Conservation (phyloP, 1,140 invertebrate species). For the Branchinecta lynchi region DNA sequence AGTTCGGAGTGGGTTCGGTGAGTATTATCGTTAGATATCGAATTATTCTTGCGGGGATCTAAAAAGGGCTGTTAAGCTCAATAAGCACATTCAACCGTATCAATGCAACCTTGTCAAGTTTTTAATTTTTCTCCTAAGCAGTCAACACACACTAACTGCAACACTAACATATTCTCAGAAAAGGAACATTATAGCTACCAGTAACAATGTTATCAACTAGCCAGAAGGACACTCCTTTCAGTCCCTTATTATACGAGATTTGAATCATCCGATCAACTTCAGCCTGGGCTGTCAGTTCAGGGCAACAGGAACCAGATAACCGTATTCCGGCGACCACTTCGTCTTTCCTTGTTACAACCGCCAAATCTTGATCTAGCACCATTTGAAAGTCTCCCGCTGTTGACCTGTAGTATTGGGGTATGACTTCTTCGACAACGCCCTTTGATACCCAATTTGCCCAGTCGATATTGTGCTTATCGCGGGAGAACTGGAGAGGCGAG, state of each 20-base stretch:
- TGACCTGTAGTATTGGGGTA: conserved; percentile 17
- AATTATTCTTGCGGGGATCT: too few species aligned
- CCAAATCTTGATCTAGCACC: conserved; percentile 15
- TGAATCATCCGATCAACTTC: conserved; percentile 19
- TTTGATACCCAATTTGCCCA: conserved; percentile 18
- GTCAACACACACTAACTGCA: too few species aligned
- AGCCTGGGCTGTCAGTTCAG: conserved; percentile 14
- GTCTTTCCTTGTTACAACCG: conserved; percentile 13
- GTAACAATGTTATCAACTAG: conserved; percentile 16
- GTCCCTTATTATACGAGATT: conserved; percentile 16
- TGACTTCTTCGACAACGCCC: conserved; percentile 16
- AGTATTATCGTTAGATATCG: too few species aligned
- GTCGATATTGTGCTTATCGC: conserved; percentile 16
- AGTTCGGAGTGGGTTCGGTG: too few species aligned
- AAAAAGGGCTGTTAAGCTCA: too few species aligned
- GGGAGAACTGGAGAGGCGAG: conserved; percentile 15
- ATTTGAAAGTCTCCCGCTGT: conserved; percentile 15
- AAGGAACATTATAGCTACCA: conserved; percentile 10
- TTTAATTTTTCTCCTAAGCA: too few species aligned
- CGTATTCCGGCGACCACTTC: conserved; percentile 16
- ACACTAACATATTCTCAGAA: conserved; percentile 10
- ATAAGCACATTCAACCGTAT: too few species aligned
- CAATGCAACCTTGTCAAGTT: too few species aligned
- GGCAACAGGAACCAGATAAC: conserved; percentile 15
- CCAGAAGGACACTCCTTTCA: conserved; percentile 19